These are phyloP conservation scores for Neuroscelio doddi DNA, from an alignment of 2,888 invertebrate genomes.

Conservation along the genomic window DNA sequence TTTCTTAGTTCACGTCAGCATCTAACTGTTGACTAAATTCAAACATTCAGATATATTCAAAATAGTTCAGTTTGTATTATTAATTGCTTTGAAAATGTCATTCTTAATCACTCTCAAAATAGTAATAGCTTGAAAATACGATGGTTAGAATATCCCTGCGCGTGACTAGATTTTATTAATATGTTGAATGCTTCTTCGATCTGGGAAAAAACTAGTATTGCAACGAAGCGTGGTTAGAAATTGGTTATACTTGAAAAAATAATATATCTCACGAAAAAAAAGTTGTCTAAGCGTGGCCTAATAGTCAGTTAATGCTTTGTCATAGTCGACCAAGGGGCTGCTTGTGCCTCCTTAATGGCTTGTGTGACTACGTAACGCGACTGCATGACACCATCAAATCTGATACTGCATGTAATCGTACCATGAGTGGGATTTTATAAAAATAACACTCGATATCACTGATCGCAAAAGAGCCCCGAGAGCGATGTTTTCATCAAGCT, in stretches of 20 bases:
- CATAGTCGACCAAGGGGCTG: slow-evolving; percentile 57
- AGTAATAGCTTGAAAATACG: too few relatives aligned
- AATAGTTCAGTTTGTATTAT: too few relatives aligned
- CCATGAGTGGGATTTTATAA: slow-evolving; percentile 29
- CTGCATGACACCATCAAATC: slow-evolving; percentile 64
- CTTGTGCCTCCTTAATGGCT: slow-evolving; percentile 62
- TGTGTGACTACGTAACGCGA: slow-evolving; percentile 59
- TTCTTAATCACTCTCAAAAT: too few relatives aligned
- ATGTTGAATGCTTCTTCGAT: too few relatives aligned
- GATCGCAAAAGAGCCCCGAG: too few relatives aligned
- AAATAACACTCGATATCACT: slow-evolving; percentile 28
- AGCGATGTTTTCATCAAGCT: not conserved
- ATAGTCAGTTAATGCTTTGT: slow-evolving; percentile 64
- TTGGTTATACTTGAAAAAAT: too few relatives aligned
- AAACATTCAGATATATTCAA: too few relatives aligned
- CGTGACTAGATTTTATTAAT: too few relatives aligned
- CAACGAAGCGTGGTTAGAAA: not conserved
- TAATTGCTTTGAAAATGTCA: too few relatives aligned
- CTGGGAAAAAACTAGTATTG: not conserved
- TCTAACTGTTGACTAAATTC: not conserved
- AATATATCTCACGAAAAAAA: not conserved
- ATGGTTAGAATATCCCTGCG: too few relatives aligned
- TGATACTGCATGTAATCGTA: slow-evolving; percentile 51
- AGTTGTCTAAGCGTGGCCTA: slow-evolving; percentile 43
- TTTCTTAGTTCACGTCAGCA: not conserved